Evolutionary conservation across 2,888 invertebrate species (phyloP), one percentile per base, ranked within the genome.

Genomic region (Odontothrips loti): DNA sequence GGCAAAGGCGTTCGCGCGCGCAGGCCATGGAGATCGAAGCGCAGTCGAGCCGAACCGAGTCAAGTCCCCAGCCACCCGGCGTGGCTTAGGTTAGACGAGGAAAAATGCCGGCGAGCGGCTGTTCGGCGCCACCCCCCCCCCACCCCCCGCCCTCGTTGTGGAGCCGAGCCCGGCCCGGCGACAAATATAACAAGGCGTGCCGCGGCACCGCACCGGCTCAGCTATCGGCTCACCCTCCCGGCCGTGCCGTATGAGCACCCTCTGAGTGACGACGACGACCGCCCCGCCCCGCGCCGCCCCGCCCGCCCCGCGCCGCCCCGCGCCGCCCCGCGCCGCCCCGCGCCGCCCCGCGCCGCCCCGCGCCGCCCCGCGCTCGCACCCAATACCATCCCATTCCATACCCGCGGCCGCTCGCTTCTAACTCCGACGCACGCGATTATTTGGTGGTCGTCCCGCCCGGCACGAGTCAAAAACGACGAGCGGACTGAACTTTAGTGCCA

Each of bases 21-120:
- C 68, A 75, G 68, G 27, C 68, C n/a, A 75, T 75, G 68, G 68
- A 75, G 68, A 75, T 75, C 68, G 68, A 75, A 75, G 68, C 68
- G n/a, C 58, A 43, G 34, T 43, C 17, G 58, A 20, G 58, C 15
- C 15, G 0, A 58, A 15, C 58, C 58, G 58, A 17, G 20, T 15
- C 6, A 17, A 17, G 58, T 11, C 6, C 58, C n/a, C 20, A 6
- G 23, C 68, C 68, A 10, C 27, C 68, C 51, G 51, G 15, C 12
- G 51, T n/a, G 20, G 58, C 12, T 27, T 27, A 12, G 68, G 12
- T 27, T 12, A 27, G 68, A 75, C 23, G 23, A 75, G 1, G 68
- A 75, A 27, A 75, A 75, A 75, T 75, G 68, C 27, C 1, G 23
- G 27, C 20, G 68, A 12, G 23, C n/a, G 0, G 23, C 68, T 11